Base-by-base conservation (phyloP, 2,888 invertebrate species). In the Galerucella nymphaeae region DNA sequence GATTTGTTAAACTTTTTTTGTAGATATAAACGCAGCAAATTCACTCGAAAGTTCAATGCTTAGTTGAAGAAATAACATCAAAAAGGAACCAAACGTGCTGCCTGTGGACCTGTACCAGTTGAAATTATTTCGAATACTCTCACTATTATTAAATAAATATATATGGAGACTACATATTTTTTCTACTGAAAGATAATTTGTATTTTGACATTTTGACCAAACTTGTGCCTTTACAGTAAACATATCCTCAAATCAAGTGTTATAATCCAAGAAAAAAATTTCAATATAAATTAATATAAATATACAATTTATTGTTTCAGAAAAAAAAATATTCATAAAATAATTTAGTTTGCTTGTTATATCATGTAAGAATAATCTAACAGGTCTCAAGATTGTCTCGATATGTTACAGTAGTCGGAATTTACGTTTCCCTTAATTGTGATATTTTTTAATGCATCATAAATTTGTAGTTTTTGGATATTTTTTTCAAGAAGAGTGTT, bases 91-190 rank as follows among this genome's bases (percentile, higher is more conserved):
- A 30, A 30, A 58, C 11, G 8, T 58, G 30, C 58, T 30, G 58
- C 10, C 14, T 58, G 23, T 11, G 58, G 30, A 23, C 30, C 23
- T 58, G 14, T 30, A 58, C 58, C 58, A 58, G 30, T 23, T 30
- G 58, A 58, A 30, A 58, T 58, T 58, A 58, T 58, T 58, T 58
- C 4, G n/a, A 58, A 58, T 58, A 58, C 30, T 58, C 23, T 57
- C 3, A 8, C 55, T 8, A 38, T 38, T 10, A 30, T n/a, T 57
- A 57, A 18, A 30, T 23, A 50, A 5, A 16, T 16, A 50, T 16
- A 16, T 50, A 45, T 45, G 0, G 45, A 13, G 48, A 48, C n/a
- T 48, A n/a, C n/a, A n/a, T 48, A 48, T 48, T 48, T n/a, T 48
- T 48, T 38, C 59, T 41, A 16, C 59, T 59, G 38, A 59, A 10